Evolutionary conservation across 2,888 invertebrate genomes (phyloP).

Genomic region (Dolichomitus sp.): DNA sequence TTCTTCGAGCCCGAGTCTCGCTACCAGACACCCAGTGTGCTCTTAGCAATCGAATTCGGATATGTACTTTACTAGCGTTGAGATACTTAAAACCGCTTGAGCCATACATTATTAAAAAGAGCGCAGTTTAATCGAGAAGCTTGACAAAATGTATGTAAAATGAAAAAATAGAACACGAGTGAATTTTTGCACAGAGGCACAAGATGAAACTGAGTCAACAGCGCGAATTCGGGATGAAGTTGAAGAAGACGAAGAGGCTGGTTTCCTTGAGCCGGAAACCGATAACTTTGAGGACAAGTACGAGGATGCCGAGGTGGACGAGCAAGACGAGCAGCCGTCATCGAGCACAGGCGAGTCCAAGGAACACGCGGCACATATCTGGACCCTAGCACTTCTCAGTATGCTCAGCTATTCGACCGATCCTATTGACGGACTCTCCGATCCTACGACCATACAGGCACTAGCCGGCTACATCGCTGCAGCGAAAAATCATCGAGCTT

Average conservation of each 20-base stretch:
- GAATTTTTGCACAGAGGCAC: slow-evolving; percentile 25
- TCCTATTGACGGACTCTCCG: slow-evolving; percentile 80
- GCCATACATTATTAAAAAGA: background rate
- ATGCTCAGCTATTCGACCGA: slow-evolving; percentile 76
- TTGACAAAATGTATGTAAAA: background rate
- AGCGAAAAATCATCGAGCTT: slow-evolving; percentile 84
- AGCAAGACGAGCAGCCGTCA: slow-evolving; percentile 69
- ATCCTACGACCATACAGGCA: slow-evolving; percentile 79
- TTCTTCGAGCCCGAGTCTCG: too few relatives aligned
- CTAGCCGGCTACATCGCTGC: slow-evolving; percentile 78
- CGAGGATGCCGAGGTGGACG: slow-evolving; percentile 71
- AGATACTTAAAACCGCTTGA: too few relatives aligned
- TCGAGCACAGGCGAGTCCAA: slow-evolving; percentile 53
- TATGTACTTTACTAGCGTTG: too few relatives aligned
- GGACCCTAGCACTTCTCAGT: slow-evolving; percentile 78
- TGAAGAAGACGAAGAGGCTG: slow-evolving; percentile 75
- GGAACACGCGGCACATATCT: slow-evolving; percentile 70
- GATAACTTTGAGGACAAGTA: slow-evolving; percentile 55
- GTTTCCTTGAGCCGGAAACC: slow-evolving; percentile 74
- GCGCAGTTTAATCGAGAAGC: background rate
- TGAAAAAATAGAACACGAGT: background rate
- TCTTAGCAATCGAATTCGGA: too few relatives aligned
- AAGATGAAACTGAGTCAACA: slow-evolving; percentile 19
- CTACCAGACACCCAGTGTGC: too few relatives aligned
- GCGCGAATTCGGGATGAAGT: slow-evolving; percentile 25